Evolutionary conservation across 2,797 vertebrate genomes (phyloP).

Genomic region (Eurystomus glaucurus): DNA sequence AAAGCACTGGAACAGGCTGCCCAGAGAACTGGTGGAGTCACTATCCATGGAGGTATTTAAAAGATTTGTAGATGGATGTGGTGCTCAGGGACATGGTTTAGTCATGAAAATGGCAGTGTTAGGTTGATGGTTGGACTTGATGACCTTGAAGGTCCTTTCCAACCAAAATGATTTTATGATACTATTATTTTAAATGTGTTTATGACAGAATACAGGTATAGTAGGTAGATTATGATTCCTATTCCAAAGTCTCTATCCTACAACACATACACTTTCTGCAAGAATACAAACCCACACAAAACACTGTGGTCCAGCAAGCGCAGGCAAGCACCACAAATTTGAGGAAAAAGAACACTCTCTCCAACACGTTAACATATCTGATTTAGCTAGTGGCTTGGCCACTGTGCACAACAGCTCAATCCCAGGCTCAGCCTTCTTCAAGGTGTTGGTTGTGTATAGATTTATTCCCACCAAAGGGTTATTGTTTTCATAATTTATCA

Average conservation of each 20-base stretch:
- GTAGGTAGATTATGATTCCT: background rate
- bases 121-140: too few species aligned
- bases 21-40: background rate
- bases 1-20: accelerated
- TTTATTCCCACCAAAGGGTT: background rate
- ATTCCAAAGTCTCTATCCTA: background rate
- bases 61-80: background rate
- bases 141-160: too few species aligned
- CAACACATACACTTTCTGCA: background rate
- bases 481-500: background rate
- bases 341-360: too few species aligned
- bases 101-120: too few species aligned
- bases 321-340: too few species aligned
- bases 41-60: too few species aligned
- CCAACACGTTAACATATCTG: too few species aligned
- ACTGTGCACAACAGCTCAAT: accelerated
- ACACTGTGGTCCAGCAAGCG: too few species aligned
- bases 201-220: accelerated
- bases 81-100: background rate
- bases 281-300: background rate
- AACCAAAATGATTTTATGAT: too few species aligned
- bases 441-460: background rate
- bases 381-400: background rate
- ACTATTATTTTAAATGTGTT: background rate
- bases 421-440: background rate